These are phyloP conservation scores for Cryptoprocta ferox DNA, from an alignment of 2,797 vertebrate species.

Conservation along the genomic window DNA sequence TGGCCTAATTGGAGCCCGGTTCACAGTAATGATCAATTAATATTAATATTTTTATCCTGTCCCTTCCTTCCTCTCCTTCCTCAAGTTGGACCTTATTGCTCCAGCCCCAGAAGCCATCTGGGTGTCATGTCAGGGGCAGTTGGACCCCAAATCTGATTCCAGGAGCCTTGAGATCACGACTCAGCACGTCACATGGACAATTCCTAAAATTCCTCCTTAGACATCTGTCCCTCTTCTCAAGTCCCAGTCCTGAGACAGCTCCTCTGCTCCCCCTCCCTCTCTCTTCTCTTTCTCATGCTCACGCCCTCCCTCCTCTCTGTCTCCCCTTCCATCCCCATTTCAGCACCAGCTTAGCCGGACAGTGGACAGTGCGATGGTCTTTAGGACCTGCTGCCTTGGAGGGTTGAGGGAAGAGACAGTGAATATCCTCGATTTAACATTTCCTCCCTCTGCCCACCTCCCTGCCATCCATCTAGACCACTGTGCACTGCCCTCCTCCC, in stretches of 20 bases:
- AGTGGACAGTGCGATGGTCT: not conserved
- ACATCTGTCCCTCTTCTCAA: not conserved
- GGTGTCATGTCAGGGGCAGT: not conserved
- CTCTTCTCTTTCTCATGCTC: not conserved
- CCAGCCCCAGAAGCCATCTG: not conserved
- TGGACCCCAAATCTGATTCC: not conserved
- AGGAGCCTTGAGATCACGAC: not conserved
- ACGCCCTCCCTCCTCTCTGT: not conserved
- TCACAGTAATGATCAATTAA: not conserved
- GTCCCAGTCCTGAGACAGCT: not conserved
- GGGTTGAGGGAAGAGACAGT: not conserved
- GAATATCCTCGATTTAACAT: not conserved
- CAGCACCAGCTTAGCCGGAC: not conserved
- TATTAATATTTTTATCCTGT: not conserved
- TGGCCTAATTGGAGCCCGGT: not conserved
- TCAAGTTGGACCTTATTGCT: not conserved
- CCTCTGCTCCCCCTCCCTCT: not conserved
- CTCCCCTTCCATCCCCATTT: not conserved
- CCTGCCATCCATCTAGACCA: not conserved
- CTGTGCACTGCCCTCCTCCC: not conserved
- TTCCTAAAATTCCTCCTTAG: not conserved
- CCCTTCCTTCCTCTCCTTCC: not conserved
- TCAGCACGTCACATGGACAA: not conserved
- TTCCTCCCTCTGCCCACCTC: not conserved
- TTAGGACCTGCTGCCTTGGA: not conserved